phyloP scores from a whole-genome alignment of 1,140 invertebrate genomes.

The Drosophila lini region DNA sequence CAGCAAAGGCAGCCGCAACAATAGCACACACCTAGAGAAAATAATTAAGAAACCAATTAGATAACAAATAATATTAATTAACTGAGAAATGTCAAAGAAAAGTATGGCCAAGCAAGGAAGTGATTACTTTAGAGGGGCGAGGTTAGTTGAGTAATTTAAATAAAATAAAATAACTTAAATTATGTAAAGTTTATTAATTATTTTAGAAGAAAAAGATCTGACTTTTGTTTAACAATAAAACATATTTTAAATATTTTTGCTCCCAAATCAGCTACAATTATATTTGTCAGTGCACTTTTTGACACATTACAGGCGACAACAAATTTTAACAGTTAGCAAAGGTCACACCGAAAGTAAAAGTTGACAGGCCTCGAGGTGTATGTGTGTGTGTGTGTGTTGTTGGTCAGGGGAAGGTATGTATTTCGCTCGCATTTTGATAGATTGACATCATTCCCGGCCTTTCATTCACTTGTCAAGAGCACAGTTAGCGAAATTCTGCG shows the following conservation, averaged over 20 bases:
- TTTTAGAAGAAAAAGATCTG: neutral
- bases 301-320: constrained; percentile 62
- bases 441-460: constrained; percentile 65
- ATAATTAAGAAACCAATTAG: neutral
- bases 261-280: too few relatives aligned
- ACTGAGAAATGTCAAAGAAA: neutral
- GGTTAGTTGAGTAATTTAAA: too few relatives aligned
- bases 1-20: constrained; percentile 32
- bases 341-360: constrained; percentile 77
- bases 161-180: neutral
- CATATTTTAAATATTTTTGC: neutral
- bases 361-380: constrained; percentile 37
- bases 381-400: neutral
- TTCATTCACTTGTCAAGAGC: constrained; percentile 73
- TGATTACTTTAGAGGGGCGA: neutral
- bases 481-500: constrained; percentile 34
- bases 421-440: constrained; percentile 57
- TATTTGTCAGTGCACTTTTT: constrained; percentile 28
- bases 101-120: too few relatives aligned
- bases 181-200: neutral
- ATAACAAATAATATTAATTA: neutral
- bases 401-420: constrained; percentile 27
- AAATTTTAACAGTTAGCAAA: constrained; percentile 79
- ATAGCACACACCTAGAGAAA: constrained; percentile 13
- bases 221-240: neutral